Evolutionary conservation across 1,140 invertebrate genomes (phyloP).

Genomic region (Drosophila lini): DNA sequence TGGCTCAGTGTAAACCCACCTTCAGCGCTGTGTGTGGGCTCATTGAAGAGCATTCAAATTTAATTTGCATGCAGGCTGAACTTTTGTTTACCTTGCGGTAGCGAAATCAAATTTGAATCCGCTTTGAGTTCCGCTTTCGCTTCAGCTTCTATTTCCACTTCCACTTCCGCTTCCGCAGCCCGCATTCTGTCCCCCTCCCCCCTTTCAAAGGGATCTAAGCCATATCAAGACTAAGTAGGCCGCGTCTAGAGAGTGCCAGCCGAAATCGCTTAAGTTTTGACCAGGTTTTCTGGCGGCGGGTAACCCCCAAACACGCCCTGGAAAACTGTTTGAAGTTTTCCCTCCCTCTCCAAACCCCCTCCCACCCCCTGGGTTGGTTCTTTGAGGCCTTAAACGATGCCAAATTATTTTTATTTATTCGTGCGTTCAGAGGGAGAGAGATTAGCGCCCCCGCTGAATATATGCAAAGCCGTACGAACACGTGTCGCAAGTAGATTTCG

Average conservation of each 20-base stretch:
- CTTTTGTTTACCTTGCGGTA: constrained; percentile 70
- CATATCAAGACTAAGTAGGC: constrained; percentile 29
- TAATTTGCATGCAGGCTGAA: constrained; percentile 77
- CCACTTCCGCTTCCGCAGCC: constrained; percentile 19
- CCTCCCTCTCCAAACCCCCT: background rate
- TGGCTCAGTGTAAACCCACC: background rate
- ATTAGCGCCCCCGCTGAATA: constrained; percentile 46
- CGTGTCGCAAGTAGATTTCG: background rate
- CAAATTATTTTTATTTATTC: constrained; percentile 81
- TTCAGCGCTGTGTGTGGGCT: constrained; percentile 20
- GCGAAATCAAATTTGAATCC: constrained; percentile 59
- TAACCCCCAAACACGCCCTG: background rate
- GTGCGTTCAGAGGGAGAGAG: constrained; percentile 60
- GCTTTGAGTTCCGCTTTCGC: constrained; percentile 36
- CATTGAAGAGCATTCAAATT: constrained; percentile 81
- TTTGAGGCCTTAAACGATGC: constrained; percentile 34
- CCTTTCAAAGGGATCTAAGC: constrained; percentile 28
- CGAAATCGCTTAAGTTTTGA: constrained; percentile 47
- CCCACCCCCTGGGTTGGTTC: background rate
- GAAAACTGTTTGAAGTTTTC: constrained; percentile 73
- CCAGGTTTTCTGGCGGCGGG: constrained; percentile 4
- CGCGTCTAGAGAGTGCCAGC: constrained; percentile 27
- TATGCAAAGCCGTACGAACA: constrained; percentile 32
- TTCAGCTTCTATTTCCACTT: background rate
- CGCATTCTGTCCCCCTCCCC: background rate